Evolutionary conservation across 2,797 vertebrate species (phyloP), one percentile per base, ranked within the genome.

Genomic region (Xenops minutus): DNA sequence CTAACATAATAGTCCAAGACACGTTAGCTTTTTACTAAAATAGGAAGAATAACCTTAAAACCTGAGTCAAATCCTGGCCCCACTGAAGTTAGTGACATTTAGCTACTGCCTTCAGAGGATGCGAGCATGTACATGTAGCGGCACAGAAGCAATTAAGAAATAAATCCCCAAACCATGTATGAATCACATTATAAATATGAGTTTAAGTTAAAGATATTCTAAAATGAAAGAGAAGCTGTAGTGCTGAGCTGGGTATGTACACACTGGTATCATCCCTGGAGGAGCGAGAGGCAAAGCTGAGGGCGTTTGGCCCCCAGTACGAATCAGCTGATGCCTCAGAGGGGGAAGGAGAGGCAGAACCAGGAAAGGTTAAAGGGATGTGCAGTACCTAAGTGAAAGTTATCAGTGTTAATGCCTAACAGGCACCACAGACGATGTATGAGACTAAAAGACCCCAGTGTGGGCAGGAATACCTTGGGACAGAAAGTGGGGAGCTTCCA

Each of bases 81-180:
- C 43, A 8, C 30, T 75, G 63, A 86, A 89, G 54, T 89, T 36
- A 74, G 14, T 83, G 68, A 59, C 79, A 95, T 93, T 90, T 72
- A 88, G 49, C 29, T 89, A 51, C 43, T 14, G 14, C 48, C 39
- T 80, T 84, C 73, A 56, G 74, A 82, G 69, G 19, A 52, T 68
- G 73, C 51, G 52, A 44, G 51, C 21, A 10, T 52, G 21, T 62
- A 55, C 43, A 20, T 34, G 14, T 29, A 66, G 58, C 1, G 0
- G 30, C 10, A 34, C 1, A 82, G 46, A 89, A 73, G 27, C 34
- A 73, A 46, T 48, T 75, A 76, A 74, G 64, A 68, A 79, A 71
- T 32, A 89, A 87, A 55, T 10, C 14, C 48, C 36, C 37, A 81
- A 36, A 80, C 23, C 51, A 71, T 1, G 0, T 14, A 75, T 86